Base-by-base conservation (phyloP, 2,797 vertebrate genomes). In the Anabas testudineus region DNA sequence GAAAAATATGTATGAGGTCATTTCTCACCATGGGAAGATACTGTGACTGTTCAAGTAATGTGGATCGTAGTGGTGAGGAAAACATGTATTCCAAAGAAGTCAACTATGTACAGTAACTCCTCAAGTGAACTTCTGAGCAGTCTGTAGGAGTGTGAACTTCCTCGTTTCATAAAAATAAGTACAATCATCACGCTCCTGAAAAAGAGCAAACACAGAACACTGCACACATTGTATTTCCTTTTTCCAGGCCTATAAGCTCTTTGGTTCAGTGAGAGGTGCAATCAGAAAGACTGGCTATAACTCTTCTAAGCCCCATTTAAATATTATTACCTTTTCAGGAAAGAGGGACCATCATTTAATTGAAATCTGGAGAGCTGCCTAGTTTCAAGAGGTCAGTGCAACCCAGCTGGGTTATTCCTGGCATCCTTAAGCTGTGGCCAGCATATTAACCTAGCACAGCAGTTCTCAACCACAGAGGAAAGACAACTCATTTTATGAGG, bases 311-410 rank as follows among this genome's bases (percentile, higher is more conserved):
- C 28, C 51, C 82, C 53, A 85, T 87, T 87, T 88, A 80, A 87
- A 88, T 87, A 79, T 73, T 67, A 87, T 86, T 74, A 81, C 78
- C 80, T 88, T 90, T 92, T 91, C 83, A 88, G 82, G 84, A 80
- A 46, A 74, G 76, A 84, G 60, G 77, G 81, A 65, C 68, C 81
- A 83, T 85, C 83, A 67, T 63, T 82, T 88, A 85, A 91, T 88
- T 90, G 85, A 88, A 80, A 89, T 37, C 75, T 93, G 92, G 89
- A 91, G 42, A 18, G 1, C 43, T 78, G 91, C 91, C 91, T 80
- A 51, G 87, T 39, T 74, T 67, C 58, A 67, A 82, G 67, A 91
- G 91, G 89, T 92, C 87, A 87, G 63, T 24, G 36, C 61, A 67
- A 91, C 91, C 91, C 73, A 54, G 81, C 78, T 80, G 81, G 70